Base-by-base conservation (phyloP, 2,797 vertebrate species). In the Periparus ater region DNA sequence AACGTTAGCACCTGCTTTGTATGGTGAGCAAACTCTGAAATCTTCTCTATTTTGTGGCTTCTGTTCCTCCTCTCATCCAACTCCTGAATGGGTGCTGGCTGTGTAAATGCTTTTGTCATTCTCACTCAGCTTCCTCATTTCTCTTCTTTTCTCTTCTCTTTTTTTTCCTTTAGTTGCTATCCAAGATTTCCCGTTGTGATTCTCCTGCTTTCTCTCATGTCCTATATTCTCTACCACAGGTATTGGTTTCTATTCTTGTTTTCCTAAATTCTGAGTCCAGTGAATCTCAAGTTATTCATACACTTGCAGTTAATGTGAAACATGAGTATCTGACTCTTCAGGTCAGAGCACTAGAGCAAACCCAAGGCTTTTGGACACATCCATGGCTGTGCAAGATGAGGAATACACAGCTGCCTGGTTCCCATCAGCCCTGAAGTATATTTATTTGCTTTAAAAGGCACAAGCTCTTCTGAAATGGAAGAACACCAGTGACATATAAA, bases 371-470 rank as follows among this genome's bases (percentile, higher is more conserved):
- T 25, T 58, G 48, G 50, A 27, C 3, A 18, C 20, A 58, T 62
- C 22, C 17, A 11, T 29, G 7, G 2, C 36, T 25, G 30, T 50
- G 29, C 40, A 44, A 71, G 63, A 57, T 10, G 12, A 78, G 25
- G 62, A 51, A 50, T 50, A n/a, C 38, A 23, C 18, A 62, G 25
- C 23, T 7, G 1, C 36, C 61, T 14, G 15, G 11, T 29, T 76
- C 76, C 66, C 51, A 4, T 1, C 67, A 90, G 45, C 55, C 36
- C 77, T 66, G 26, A 44, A 66, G 36, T 3, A 1, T 88, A 58
- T 94, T 95, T 91, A 47, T 94, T 96, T 88, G 34, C 77, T 94
- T 94, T 45, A 93, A 95, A 94, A 84, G 45, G 45, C 61, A 63
- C 73, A 91, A 77, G 44, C 51, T 85, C 57, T 48, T 51, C 38